Percentiles rank a stretch among this genome's conserved stretches.
Evolutionary conservation across 2,888 invertebrate species (phyloP).

Genomic region (Eurytoma californica): DNA sequence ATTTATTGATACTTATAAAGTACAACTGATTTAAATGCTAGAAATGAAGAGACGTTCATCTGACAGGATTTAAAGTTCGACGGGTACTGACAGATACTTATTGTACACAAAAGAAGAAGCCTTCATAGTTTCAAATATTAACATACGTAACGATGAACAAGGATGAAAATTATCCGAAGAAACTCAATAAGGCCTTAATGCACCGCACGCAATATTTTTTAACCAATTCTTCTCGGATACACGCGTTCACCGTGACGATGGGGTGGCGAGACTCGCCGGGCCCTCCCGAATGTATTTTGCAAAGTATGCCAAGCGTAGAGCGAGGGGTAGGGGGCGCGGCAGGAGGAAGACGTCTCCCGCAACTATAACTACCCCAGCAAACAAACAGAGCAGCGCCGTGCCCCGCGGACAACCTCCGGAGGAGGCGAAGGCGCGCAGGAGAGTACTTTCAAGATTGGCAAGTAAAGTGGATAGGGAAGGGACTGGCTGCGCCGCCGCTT

Average conservation of each 20-base stretch:
- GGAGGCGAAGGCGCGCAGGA: neutral
- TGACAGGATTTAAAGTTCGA: too few species aligned
- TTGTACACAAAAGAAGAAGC: too few species aligned
- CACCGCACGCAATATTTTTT: constrained; percentile 18
- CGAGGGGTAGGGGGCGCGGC: neutral
- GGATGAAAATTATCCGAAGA: neutral
- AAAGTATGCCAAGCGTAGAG: constrained; percentile 33
- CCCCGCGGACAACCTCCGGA: constrained; percentile 18
- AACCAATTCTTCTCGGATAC: constrained; percentile 3
- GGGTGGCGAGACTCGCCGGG: too few species aligned
- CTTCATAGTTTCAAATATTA: too few species aligned
- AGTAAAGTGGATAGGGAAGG: constrained; percentile 33
- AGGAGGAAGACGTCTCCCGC: constrained; percentile 23
- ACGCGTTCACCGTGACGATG: neutral
- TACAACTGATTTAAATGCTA: too few species aligned
- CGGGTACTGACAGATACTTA: too few species aligned
- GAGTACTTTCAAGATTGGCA: constrained; percentile 30
- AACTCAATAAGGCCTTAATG: neutral
- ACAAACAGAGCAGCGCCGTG: constrained; percentile 38
- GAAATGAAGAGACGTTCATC: too few species aligned
- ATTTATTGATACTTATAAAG: too few species aligned
- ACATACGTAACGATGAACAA: too few species aligned
- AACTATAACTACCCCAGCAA: constrained; percentile 37
- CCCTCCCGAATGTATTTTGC: constrained; percentile 14
- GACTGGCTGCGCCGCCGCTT: constrained; percentile 43